These are phyloP conservation scores for Rhopilema esculentum DNA, from an alignment of 30 jellyfish, hydroid and myxozoan species.

Conservation along the genomic window DNA sequence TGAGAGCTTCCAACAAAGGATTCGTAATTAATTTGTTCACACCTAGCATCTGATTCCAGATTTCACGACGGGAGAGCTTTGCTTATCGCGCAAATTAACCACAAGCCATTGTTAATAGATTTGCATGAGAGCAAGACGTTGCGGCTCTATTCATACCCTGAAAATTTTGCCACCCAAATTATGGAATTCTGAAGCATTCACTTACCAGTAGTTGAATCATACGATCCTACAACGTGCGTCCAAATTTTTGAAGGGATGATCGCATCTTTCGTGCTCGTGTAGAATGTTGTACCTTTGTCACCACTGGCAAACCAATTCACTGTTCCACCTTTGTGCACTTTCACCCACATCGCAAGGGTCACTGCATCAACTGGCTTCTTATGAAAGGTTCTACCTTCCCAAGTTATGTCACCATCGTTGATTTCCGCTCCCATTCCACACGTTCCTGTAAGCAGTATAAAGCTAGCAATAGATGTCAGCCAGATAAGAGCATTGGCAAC, in stretches of 20 bases:
- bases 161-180: not conserved
- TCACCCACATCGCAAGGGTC: slow-evolving; percentile 95
- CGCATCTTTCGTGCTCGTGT: slow-evolving; percentile 79
- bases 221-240: slow-evolving; percentile 98
- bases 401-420: slow-evolving; percentile 86
- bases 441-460: slow-evolving; percentile 81
- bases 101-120: too few species aligned
- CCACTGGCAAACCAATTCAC: slow-evolving; percentile 94
- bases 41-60: too few species aligned
- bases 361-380: slow-evolving; percentile 86
- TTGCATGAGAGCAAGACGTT: too few species aligned
- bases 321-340: slow-evolving; percentile 86
- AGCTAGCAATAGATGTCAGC: too few species aligned
- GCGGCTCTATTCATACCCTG: too few species aligned
- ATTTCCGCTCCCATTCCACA: slow-evolving; percentile 92
- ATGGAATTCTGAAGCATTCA: not conserved
- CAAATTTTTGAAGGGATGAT: slow-evolving; percentile 91
- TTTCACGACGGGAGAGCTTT: too few species aligned
- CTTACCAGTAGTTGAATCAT: slow-evolving; percentile 90
- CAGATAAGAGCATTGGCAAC: too few species aligned
- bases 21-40: too few species aligned
- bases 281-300: slow-evolving; percentile 79
- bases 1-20: too few species aligned
- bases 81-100: too few species aligned
- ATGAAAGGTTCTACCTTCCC: slow-evolving; percentile 86